Evolutionary conservation across 2,113 vertebrate species (phyloP), one percentile per base, ranked within the genome.

Genomic region (Leucopsar rothschildi): DNA sequence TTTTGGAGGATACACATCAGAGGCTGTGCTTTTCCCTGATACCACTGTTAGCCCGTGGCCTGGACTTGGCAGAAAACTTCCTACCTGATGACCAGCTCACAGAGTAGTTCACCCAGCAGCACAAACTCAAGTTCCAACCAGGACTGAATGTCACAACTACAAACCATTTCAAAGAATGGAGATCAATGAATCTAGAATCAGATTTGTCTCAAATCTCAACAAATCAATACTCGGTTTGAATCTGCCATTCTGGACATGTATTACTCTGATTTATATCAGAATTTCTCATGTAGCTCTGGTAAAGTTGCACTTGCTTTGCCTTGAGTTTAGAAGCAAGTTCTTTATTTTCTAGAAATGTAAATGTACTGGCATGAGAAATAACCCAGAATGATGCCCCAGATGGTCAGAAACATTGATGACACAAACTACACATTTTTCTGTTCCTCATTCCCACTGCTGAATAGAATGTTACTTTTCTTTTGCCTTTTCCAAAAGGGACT

Each of bases 321-420:
- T 63, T 2, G 9, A 77, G 27, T 87, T 91, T 70, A 75, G 37
- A 92, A 84, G 66, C 25, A 78, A 69, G 65, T 11, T 93, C 56
- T 82, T 80, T 57, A 49, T 95, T 86, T 79, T 64, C 76, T 86
- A 78, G 82, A 93, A 93, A 90, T 90, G 60, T 88, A 93, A 86
- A 92, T 90, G 80, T 86, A 86, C 71, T 95, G 92, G 90, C 93
- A 94, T 75, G 27, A 84, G 82, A 88, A 90, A 44, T 64, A 96
- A 90, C 56, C 86, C 90, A 94, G 85, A 94, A 94, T 92, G 90
- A 57, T 94, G 80, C 88, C 82, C 86, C 93, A 96, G 94, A 93
- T 95, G 94, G 95, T 80, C 90, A 95, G 91, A 90, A 92, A 75
- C 78, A 61, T 16, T 92, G 95, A 88, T 95, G 91, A 96, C 88